A percentile compares a stretch with the other conserved stretches of the same genome.
phyloP scores from a whole-genome alignment of 2,888 invertebrate genomes.

The Drosophila anomelani region DNA sequence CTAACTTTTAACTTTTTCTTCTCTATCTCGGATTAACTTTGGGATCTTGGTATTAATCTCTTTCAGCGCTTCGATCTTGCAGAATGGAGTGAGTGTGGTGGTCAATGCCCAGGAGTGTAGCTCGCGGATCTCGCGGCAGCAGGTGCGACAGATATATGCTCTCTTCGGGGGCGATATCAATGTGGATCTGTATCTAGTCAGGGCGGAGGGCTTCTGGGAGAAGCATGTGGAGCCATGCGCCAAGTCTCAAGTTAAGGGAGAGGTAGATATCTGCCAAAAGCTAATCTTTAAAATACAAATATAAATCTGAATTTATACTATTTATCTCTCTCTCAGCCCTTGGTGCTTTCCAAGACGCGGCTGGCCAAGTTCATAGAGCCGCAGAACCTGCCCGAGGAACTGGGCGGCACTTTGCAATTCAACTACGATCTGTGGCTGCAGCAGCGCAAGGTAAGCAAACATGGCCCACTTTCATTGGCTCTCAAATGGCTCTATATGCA shows the following conservation, averaged over 20 bases:
- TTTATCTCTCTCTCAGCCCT: conserved; percentile 85
- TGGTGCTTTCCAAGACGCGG: conserved; percentile 89
- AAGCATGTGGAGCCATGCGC: conserved; percentile 90
- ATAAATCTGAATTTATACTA: background rate
- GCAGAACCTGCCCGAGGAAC: conserved; percentile 89
- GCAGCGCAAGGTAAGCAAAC: conserved; percentile 88
- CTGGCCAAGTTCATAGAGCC: conserved; percentile 89
- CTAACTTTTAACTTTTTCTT: conserved; percentile 13
- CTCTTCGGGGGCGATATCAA: conserved; percentile 85
- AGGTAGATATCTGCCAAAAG: conserved; percentile 81
- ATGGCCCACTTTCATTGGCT: conserved; percentile 53
- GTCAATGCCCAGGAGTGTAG: conserved; percentile 88
- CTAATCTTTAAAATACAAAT: background rate
- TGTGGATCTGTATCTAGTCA: conserved; percentile 87
- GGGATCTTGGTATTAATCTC: conserved; percentile 4
- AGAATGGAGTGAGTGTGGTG: conserved; percentile 87
- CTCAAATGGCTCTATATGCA: background rate
- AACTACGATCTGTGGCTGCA: conserved; percentile 91
- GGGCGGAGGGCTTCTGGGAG: conserved; percentile 91
- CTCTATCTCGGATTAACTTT: background rate
- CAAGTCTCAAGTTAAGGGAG: conserved; percentile 87
- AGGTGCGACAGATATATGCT: conserved; percentile 86
- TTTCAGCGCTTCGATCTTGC: conserved; percentile 76
- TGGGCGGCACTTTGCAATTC: conserved; percentile 90
- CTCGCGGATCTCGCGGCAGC: conserved; percentile 87